Evolutionary conservation across 2,113 vertebrate genomes (phyloP).

Genomic region (Carassius carassius): DNA sequence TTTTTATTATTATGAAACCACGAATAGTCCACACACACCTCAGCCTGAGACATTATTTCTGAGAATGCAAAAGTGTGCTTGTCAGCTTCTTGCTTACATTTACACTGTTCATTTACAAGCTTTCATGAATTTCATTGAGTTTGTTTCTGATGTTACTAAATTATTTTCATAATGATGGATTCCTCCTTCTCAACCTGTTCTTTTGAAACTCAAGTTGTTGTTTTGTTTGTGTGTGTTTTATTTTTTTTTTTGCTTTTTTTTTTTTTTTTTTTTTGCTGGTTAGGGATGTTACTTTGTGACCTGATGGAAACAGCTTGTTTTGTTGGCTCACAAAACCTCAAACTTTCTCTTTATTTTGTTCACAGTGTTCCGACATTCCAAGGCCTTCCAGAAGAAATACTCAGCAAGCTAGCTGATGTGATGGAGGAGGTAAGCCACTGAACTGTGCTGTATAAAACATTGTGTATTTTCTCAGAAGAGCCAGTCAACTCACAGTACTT

Average conservation of each 20-base stretch:
- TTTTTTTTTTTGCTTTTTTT: too few relatives aligned
- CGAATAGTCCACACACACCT: slow-evolving; percentile 21
- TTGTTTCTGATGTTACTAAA: neutral
- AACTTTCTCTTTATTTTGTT: slow-evolving; percentile 53
- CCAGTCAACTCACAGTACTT: neutral
- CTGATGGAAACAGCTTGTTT: neutral
- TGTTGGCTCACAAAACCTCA: slow-evolving; percentile 11
- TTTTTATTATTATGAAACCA: neutral
- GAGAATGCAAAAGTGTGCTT: neutral
- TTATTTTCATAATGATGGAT: neutral
- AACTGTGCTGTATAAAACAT: neutral
- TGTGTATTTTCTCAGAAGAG: neutral
- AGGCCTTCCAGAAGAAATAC: slow-evolving; percentile 89
- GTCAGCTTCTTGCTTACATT: neutral
- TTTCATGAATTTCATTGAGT: neutral
- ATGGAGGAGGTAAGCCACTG: slow-evolving; percentile 86
- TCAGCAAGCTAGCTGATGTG: slow-evolving; percentile 93
- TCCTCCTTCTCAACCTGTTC: neutral
- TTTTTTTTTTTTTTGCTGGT: neutral
- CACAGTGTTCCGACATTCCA: slow-evolving; percentile 94
- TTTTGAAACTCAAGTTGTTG: neutral
- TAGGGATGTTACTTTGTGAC: neutral
- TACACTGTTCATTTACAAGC: neutral
- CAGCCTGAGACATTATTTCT: slow-evolving; percentile 7
- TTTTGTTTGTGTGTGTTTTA: too few relatives aligned